These are phyloP conservation scores for Catharus fuscescens DNA, from an alignment of 2,113 vertebrate species.

Conservation along the genomic window DNA sequence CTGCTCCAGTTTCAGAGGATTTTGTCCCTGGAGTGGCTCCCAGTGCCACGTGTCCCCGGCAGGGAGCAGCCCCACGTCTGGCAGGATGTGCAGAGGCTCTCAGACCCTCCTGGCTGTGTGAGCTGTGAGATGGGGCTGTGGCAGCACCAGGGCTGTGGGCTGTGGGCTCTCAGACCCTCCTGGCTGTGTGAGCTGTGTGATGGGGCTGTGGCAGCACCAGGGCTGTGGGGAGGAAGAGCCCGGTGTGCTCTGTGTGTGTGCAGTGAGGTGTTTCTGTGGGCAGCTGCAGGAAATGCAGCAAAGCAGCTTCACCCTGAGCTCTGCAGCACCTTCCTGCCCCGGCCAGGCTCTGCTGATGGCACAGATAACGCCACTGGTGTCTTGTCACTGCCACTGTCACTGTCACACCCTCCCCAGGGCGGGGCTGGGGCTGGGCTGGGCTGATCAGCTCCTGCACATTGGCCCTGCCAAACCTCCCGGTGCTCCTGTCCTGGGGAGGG, in stretches of 20 bases:
- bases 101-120: no score
- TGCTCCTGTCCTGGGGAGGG: not conserved
- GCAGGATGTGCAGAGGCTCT: no score
- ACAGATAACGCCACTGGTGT: not conserved
- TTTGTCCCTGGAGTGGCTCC: not conserved
- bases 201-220: not conserved
- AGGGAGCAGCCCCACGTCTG: no score
- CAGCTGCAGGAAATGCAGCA: constrained; percentile 5
- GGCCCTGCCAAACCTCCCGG: not conserved
- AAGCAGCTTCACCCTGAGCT: not conserved
- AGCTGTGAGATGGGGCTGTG: no score
- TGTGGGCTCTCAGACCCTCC: not conserved
- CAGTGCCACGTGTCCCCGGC: not conserved
- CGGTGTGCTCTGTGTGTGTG: rapidly evolving
- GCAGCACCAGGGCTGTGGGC: no score
- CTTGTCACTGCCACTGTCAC: not conserved
- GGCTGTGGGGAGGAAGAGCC: not conserved
- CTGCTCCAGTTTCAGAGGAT: rapidly evolving
- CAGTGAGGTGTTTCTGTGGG: not conserved
- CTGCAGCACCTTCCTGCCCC: not conserved
- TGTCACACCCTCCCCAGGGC: not conserved
- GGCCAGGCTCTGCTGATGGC: not conserved
- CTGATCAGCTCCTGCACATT: not conserved
- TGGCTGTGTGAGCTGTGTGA: rapidly evolving
- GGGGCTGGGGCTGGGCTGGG: rapidly evolving